Evolutionary conservation across 2,113 vertebrate genomes (phyloP).

Genomic region (Tamias sibiricus): DNA sequence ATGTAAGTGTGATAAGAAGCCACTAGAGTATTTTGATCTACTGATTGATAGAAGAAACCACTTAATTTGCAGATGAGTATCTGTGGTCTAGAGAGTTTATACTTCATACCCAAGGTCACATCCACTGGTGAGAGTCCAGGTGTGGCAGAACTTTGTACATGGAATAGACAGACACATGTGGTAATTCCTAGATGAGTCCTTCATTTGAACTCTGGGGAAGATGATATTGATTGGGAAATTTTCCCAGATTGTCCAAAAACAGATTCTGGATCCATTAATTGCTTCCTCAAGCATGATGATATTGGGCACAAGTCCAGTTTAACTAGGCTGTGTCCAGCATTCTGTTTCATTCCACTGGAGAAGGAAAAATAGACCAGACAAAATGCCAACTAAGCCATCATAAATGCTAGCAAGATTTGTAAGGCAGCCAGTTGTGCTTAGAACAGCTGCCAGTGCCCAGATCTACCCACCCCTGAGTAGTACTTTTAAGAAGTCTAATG

Average conservation of each 20-base stretch:
- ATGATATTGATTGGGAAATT: background rate
- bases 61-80: background rate
- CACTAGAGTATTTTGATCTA: background rate
- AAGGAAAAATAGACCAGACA: constrained; percentile 13
- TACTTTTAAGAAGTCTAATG: background rate
- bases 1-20: background rate
- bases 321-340: background rate
- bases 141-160: background rate
- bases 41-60: background rate
- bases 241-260: background rate
- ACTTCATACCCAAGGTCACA: background rate
- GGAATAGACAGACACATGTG: background rate
- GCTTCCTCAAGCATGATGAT: background rate
- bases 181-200: background rate
- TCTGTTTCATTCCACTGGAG: background rate
- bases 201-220: constrained; percentile 31
- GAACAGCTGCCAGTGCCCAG: background rate
- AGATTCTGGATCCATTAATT: background rate
- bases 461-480: background rate
- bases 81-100: background rate
- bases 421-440: constrained; percentile 29
- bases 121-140: background rate
- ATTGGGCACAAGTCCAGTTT: constrained; percentile 13
- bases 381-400: constrained; percentile 23
- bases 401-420: background rate